Percentiles rank a stretch among this genome's conserved stretches.
Conservation (phyloP, 1,140 invertebrate species). For the Hyles vespertilio region DNA sequence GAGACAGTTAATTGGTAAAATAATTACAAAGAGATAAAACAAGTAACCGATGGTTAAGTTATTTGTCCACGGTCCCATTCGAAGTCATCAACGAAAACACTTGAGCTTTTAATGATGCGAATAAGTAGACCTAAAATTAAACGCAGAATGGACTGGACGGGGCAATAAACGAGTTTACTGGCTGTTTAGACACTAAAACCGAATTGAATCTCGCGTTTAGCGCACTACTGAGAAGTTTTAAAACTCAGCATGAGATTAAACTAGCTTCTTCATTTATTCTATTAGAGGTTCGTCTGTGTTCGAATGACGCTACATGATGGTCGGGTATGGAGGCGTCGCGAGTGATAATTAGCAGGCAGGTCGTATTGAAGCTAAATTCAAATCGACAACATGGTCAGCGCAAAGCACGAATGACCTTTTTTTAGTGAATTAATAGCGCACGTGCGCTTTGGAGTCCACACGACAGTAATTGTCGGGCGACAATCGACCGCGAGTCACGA, state of each 20-base stretch:
- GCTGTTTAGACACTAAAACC: slow-evolving; percentile 49
- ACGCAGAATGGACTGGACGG: slow-evolving; percentile 9
- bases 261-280: slow-evolving; percentile 2
- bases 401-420: slow-evolving; percentile 50
- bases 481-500: slow-evolving; percentile 61
- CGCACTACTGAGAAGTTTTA: slow-evolving; percentile 43
- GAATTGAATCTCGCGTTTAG: slow-evolving; percentile 53
- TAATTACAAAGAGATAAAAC: slow-evolving; percentile 9
- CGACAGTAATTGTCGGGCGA: slow-evolving; percentile 51
- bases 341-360: slow-evolving; percentile 26
- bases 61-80: not conserved
- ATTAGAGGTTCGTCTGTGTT: no score
- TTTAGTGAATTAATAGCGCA: slow-evolving; percentile 43
- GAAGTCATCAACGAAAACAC: not conserved
- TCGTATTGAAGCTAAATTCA: slow-evolving; percentile 24
- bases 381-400: slow-evolving; percentile 26
- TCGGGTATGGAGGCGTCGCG: slow-evolving; percentile 10
- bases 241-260: slow-evolving; percentile 28
- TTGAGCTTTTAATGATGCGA: not conserved
- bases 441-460: slow-evolving; percentile 50
- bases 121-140: slow-evolving; percentile 4
- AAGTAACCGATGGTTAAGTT: not conserved
- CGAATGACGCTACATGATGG: slow-evolving; percentile 8
- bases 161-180: slow-evolving; percentile 47
- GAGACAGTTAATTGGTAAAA: slow-evolving; percentile 3